Evolutionary conservation across 2,888 invertebrate genomes (phyloP), one percentile per base, ranked within the genome.

Genomic region (Petrolisthes manimaculis): DNA sequence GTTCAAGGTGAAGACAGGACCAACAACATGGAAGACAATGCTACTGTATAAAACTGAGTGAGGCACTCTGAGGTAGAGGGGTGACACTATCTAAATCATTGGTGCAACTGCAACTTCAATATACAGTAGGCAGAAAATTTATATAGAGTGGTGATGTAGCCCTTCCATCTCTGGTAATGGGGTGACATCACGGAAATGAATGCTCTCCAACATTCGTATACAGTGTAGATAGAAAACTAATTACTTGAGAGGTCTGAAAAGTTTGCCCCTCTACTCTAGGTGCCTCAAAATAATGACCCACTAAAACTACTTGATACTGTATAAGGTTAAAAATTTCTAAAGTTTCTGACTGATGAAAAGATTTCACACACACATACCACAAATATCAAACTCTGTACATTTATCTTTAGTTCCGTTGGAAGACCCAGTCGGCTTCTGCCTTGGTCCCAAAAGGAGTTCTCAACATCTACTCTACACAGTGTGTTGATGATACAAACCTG

Each of bases 1-100:
- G 78, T 71, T 83, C 87, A 80, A 87, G 51, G 84, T 87, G 87
- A 83, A 84, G 87, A 84, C 87, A 83, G 79, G 87, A 83, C 80
- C 87, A 84, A 80, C 87, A 82, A 87, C 87, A 87, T 80, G 87
- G 83, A 84, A 87, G 80, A 87, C 87, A 80, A 83, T 71, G 83
- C 83, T 87, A 87, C 24, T 79, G 71, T 80, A 82, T 51, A n/a
- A 37, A 51, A n/a, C 53, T 5, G 55, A 18, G 14, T 14, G n/a
- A 55, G n/a, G 12, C 24, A 71, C 24, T 8, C 21, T 24, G n/a
- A 24, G 71, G 71, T 24, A n/a, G 71, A n/a, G 71, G 21, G 71
- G 18, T n/a, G 71, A 24, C 24, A n/a, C 71, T 6, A 24, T 2
- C 37, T 37, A 37, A 37, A 37, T 37, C 37, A 37, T 37, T 37